phyloP scores from a whole-genome alignment of 2,888 invertebrate species.

The Nomada fabriciana region DNA sequence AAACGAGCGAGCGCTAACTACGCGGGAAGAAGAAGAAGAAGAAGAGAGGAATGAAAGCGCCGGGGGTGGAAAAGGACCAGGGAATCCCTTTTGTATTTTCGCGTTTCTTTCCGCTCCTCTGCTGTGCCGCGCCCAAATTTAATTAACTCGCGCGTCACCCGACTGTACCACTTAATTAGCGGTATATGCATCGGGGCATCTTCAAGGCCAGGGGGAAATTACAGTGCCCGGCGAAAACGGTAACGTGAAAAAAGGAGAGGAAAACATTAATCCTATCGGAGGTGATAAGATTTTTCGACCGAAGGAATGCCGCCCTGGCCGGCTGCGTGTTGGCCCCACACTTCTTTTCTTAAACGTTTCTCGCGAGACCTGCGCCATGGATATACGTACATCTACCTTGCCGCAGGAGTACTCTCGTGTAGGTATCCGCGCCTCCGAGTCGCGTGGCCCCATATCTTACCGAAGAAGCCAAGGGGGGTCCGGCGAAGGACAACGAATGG shows the following conservation, averaged over 20 bases:
- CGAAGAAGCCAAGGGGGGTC: conserved; percentile 79
- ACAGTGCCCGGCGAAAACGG: too few relatives aligned
- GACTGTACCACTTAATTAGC: conserved; percentile 49
- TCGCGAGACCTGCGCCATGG: conserved; percentile 48
- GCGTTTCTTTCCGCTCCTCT: conserved; percentile 35
- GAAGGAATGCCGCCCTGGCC: too few relatives aligned
- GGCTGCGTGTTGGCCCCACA: too few relatives aligned
- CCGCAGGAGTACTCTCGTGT: background rate
- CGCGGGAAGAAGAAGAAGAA: background rate
- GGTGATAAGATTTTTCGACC: too few relatives aligned
- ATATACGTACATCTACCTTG: conserved; percentile 20
- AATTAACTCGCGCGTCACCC: conserved; percentile 45
- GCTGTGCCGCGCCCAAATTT: conserved; percentile 38
- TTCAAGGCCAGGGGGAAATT: background rate
- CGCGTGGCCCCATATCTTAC: conserved; percentile 83
- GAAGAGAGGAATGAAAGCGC: background rate
- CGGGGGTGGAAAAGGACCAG: background rate
- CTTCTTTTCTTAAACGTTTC: background rate
- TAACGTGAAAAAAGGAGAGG: background rate
- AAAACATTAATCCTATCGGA: background rate
- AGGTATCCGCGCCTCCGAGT: conserved; percentile 63
- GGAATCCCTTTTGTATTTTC: conserved; percentile 48
- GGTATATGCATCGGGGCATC: conserved; percentile 35
- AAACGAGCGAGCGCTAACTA: conserved; percentile 44
- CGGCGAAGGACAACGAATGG: conserved; percentile 78